Evolutionary conservation across 2,888 invertebrate genomes (phyloP), one percentile per base, ranked within the genome.

Genomic region (Pristionchus exspectatus): DNA sequence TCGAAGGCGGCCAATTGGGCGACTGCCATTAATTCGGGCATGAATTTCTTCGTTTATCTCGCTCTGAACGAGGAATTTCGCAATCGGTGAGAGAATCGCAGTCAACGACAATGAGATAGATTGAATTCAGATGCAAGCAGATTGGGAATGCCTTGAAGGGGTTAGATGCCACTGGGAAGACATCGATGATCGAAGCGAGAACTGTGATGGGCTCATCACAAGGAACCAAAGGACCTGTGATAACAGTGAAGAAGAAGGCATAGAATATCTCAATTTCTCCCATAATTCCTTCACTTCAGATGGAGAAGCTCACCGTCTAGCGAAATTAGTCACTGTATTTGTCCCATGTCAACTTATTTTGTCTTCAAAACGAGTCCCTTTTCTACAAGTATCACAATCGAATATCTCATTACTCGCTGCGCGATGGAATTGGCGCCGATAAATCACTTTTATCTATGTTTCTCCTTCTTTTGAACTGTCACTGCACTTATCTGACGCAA

Each of bases 21-120:
- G 72, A 90, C 90, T 16, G 90, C 89, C 66, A 54, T 91, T 59
- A 91, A 91, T 86, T 90, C 90, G 0, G 89, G 90, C 0, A 66
- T 90, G 30, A 86, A 89, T n/a, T 90, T 90, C 30, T 91, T 91
- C 74, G 90, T 91, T 14, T 91, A 90, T 89, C 90, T 93, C 54
- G 88, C 90, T 33, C 89, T 93, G 89, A 93, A 93, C 50, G 90
- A 90, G 83, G 93, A 93, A 87, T 93, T 92, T 87, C 90, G 92
- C n/a, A 90, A 92, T 38, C 91, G 89, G 91, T 69, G 16, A 86
- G 83, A 1, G 16, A 24, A 2, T 7, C 16, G 69, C 4, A 24
- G 69, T n/a, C 5, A 21, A 14, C 30, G 7, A 38, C 74, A 4
- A 1, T 9, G 5, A 21, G 21, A 33, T 21, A 18, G 18, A 38